Base-by-base conservation (phyloP, 2,113 vertebrate genomes). In the Cryptomyrus ogoouensis region DNA sequence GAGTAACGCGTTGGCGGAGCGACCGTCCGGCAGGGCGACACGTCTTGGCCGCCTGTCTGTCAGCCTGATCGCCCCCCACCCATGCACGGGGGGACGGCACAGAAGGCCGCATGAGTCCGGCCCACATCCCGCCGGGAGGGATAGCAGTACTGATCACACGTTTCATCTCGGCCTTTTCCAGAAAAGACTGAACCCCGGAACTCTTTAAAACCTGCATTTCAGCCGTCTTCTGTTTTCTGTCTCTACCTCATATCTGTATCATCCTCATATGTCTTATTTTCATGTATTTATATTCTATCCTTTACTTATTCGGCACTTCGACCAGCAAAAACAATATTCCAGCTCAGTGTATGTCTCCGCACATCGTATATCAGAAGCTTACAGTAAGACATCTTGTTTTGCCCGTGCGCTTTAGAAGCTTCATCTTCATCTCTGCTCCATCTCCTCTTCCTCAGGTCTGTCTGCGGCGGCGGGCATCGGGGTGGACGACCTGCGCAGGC, bases 401-500 rank as follows among this genome's bases (percentile, higher is more conserved):
- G 31, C 31, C 31, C 0, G 4, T 39, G 70, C 1, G 15, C 31
- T 9, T 15, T 15, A 35, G 10, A 35, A 13, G 66, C 12, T 3
- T 42, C 21, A 21, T 56, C 56, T 1, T 27, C 3, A 1, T 9
- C 31, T 21, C 12, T 52, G 2, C 15, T 15, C 35, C 31, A 9
- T 1, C 27, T 44, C 31, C 19, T 9, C 39, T 10, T 10, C 24
- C 52, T 17, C 84, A 94, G 95, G 95, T 90, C 94, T 95, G 19
- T 94, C 94, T 0, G 95, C 95, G 0, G 92, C 95, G 0, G 95
- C 96, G 0, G 96, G 95, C 44, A 96, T 96, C 31, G 96, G 95
- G 0, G 96, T 96, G 83, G 96, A 97, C 0, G 96, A 97, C 89
- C 94, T 97, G 91, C 94, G 96, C 39, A 91, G 95, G 0, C 90